These are phyloP conservation scores for Elmis aenea DNA, from an alignment of 2,888 invertebrate genomes.

Conservation along the genomic window DNA sequence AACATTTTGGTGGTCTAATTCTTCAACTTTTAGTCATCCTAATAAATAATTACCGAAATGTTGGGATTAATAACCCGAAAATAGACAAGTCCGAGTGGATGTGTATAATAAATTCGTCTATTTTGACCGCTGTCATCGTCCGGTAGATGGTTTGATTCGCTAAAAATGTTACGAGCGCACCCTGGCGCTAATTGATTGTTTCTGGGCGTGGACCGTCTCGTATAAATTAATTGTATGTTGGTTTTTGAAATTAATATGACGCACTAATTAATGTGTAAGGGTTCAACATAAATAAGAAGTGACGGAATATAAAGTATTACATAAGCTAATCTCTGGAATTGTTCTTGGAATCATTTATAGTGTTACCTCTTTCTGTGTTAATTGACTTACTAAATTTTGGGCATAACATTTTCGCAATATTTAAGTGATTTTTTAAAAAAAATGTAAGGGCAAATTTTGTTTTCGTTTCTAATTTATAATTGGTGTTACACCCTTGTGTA, in stretches of 20 bases:
- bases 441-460: too few relatives aligned
- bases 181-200: constrained; percentile 29
- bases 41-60: not conserved
- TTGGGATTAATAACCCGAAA: constrained; percentile 5
- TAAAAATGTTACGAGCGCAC: constrained; percentile 19
- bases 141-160: constrained; percentile 5
- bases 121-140: not conserved
- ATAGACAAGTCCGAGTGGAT: constrained; percentile 6
- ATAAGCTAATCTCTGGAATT: not conserved
- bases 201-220: constrained; percentile 24
- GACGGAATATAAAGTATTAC: not conserved
- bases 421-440: too few relatives aligned
- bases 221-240: constrained; percentile 29
- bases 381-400: too few relatives aligned
- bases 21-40: constrained; percentile 13
- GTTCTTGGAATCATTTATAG: not conserved
- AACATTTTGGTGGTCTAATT: constrained; percentile 18
- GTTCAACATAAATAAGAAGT: constrained; percentile 23
- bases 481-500: too few relatives aligned
- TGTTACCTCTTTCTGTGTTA: too few relatives aligned
- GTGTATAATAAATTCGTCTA: constrained; percentile 2
- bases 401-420: too few relatives aligned
- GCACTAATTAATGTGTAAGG: constrained; percentile 27
- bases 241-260: constrained; percentile 30
- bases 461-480: too few relatives aligned